Evolutionary conservation across 2,797 vertebrate species (phyloP), one percentile per base, ranked within the genome.

Genomic region (Pipistrellus pipistrellus): DNA sequence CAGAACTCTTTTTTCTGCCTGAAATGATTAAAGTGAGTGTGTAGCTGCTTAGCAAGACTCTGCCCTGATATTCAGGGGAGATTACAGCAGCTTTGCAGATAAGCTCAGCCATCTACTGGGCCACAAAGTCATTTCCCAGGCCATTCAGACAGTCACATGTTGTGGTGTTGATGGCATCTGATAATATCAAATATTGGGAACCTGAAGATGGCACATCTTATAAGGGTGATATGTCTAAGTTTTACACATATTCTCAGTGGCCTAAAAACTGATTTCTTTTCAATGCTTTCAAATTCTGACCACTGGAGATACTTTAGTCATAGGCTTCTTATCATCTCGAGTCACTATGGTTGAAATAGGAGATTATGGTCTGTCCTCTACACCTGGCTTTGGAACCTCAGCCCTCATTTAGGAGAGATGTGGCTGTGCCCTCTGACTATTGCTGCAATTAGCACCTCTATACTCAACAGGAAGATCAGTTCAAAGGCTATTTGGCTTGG

Each of bases 41-140:
- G 83, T 93, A 84, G 44, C 46, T 93, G 35, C 44, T 87, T 92
- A 83, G 83, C 51, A 92, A 92, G 62, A 76, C 59, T 77, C 62
- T 92, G 35, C 23, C 55, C 76, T 91, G 95, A 95, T 89, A 91
- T 75, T 89, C 76, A 92, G 72, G 30, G 51, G 62, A 91, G 76
- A 94, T 90, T 95, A 91, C 6, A 89, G 32, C 66, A 93, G 88
- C 76, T 89, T 95, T 96, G 18, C 38, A 89, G 72, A 82, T 95
- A 94, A 95, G 8, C 91, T 91, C 55, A 53, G 48, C 96, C 93
- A 96, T 95, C 91, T 87, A 64, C 35, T 30, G 27, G 62, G 32
- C 78, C 84, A 64, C 80, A 35, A 15, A 84, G 69, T 59, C 41
- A 57, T 95, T 94, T 90, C 80, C 72, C 23, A 91, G 72, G 30